These are phyloP conservation scores for Platycnemis pennipes DNA, from an alignment of 2,888 invertebrate species.

Conservation along the genomic window DNA sequence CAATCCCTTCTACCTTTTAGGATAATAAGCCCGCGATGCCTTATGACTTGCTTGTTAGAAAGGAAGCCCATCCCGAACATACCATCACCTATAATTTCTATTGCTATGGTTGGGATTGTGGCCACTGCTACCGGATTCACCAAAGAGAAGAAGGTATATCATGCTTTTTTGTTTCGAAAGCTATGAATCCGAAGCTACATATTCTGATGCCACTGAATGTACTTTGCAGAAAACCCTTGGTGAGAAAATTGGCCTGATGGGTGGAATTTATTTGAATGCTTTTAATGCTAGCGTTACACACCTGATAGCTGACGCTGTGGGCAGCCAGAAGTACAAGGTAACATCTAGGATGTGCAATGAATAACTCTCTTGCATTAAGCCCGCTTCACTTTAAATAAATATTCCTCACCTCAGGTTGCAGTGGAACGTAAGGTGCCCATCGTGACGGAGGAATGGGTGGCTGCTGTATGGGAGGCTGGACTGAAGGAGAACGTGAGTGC, in stretches of 20 bases:
- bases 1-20: slow-evolving; percentile 79
- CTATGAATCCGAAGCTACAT: too few species aligned
- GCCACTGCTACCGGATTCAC: slow-evolving; percentile 84
- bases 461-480: slow-evolving; percentile 89
- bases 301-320: slow-evolving; percentile 88
- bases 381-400: slow-evolving; percentile 19
- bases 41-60: slow-evolving; percentile 87
- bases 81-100: slow-evolving; percentile 88
- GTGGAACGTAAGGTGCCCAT: slow-evolving; percentile 85
- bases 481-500: slow-evolving; percentile 83
- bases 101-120: slow-evolving; percentile 88
- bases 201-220: not conserved
- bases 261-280: slow-evolving; percentile 85
- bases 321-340: slow-evolving; percentile 89
- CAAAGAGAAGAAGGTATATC: slow-evolving; percentile 78
- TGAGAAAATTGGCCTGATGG: slow-evolving; percentile 87
- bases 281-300: slow-evolving; percentile 88
- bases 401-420: slow-evolving; percentile 82
- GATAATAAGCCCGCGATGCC: slow-evolving; percentile 90
- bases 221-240: slow-evolving; percentile 82
- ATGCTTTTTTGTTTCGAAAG: not conserved
- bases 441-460: slow-evolving; percentile 90
- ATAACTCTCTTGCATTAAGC: slow-evolving; percentile 6
- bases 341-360: slow-evolving; percentile 46
- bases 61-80: slow-evolving; percentile 88